phyloP scores from a whole-genome alignment of 37 sponge, comb jelly and placozoan species.

The Beroe ovata region DNA sequence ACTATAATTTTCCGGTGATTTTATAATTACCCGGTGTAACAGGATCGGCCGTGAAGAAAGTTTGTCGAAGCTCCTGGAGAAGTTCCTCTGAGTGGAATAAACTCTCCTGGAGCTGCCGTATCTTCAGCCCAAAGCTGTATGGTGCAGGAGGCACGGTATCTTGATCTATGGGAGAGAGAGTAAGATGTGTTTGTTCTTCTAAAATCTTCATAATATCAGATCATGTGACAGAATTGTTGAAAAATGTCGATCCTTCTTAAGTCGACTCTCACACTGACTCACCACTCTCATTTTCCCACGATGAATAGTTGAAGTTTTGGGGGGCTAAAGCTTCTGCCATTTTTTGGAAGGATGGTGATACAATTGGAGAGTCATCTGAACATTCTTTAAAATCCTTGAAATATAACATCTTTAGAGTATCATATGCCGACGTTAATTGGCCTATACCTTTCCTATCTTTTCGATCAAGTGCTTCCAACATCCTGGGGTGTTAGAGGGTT shows the following conservation, averaged over 20 bases:
- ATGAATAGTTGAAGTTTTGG: conserved; percentile 27
- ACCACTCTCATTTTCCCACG: conserved; percentile 4
- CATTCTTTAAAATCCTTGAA: conserved; percentile 39
- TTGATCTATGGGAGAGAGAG: not conserved
- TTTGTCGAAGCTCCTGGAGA: conserved; percentile 50
- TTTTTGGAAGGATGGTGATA: conserved; percentile 13
- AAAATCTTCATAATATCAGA: too few relatives aligned
- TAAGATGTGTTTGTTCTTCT: too few relatives aligned
- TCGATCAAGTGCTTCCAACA: not conserved
- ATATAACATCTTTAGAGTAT: conserved; percentile 45
- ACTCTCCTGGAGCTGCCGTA: conserved; percentile 37
- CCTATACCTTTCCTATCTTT: not conserved
- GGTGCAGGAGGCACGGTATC: conserved; percentile 6
- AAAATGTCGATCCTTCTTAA: too few relatives aligned
- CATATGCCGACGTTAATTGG: conserved; percentile 1
- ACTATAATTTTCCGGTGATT: too few relatives aligned
- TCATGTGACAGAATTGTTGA: too few relatives aligned
- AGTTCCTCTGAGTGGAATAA: conserved; percentile 48
- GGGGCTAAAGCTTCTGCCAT: conserved; percentile 56
- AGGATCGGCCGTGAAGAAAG: conserved; percentile 50
- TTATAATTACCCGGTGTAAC: conserved; percentile 6
- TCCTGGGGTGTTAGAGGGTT: not conserved
- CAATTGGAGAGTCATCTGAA: not conserved
- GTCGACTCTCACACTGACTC: too few relatives aligned
- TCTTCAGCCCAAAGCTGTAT: conserved; percentile 34